phyloP scores from a whole-genome alignment of 2,888 invertebrate genomes.

The Itoplectis maculator region DNA sequence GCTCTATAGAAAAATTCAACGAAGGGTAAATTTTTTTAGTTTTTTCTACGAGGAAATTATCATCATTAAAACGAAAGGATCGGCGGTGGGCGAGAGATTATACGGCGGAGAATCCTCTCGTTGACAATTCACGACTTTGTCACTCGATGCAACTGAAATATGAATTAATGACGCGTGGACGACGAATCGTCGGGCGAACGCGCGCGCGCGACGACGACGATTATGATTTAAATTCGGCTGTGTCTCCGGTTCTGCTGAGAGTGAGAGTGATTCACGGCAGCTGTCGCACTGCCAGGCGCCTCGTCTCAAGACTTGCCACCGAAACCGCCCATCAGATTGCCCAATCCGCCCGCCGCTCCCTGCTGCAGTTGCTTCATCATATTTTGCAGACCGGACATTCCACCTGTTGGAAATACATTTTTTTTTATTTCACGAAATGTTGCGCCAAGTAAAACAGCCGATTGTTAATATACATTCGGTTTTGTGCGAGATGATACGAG shows the following conservation, averaged over 20 bases:
- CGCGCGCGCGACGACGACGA: constrained; percentile 1
- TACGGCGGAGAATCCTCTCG: constrained; percentile 19
- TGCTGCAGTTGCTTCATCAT: constrained; percentile 98
- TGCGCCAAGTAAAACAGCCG: no score
- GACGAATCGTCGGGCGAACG: constrained; percentile 50
- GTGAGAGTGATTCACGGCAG: constrained; percentile 69
- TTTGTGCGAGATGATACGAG: no score
- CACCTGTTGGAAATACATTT: constrained; percentile 88
- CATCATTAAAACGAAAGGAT: background rate
- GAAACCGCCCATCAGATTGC: constrained; percentile 87
- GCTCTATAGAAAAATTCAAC: constrained; percentile 27
- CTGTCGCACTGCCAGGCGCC: constrained; percentile 60
- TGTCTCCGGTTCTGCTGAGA: constrained; percentile 68
- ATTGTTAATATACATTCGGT: no score
- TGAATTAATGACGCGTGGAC: constrained; percentile 44
- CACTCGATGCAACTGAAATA: constrained; percentile 41
- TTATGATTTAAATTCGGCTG: constrained; percentile 65
- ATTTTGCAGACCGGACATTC: constrained; percentile 97
- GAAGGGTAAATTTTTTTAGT: constrained; percentile 13
- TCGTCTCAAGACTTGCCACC: constrained; percentile 85
- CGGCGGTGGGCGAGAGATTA: constrained; percentile 5
- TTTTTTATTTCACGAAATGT: no score
- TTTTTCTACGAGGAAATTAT: constrained; percentile 4
- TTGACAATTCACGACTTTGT: constrained; percentile 5
- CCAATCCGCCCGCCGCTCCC: constrained; percentile 86